phyloP scores from a whole-genome alignment of 1,140 invertebrate species.

The Neodiprion pinetum region DNA sequence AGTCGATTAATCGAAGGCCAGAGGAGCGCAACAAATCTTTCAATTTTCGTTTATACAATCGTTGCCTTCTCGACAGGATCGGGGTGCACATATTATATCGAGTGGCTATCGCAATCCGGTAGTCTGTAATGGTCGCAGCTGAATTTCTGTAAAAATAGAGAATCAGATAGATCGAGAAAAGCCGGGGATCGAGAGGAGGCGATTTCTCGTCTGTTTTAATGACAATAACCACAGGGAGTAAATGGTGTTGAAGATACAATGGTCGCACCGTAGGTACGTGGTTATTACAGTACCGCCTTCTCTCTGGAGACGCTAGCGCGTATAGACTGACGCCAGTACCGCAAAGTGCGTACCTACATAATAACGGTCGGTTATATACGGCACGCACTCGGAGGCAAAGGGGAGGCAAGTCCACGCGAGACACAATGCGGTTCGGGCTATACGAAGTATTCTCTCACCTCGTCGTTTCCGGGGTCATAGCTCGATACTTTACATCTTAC shows the following conservation, averaged over 20 bases:
- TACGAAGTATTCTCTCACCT: background rate
- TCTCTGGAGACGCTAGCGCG: background rate
- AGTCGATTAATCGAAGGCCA: no score
- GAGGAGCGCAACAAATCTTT: no score
- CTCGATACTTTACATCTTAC: slow-evolving; percentile 36
- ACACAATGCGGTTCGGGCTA: background rate
- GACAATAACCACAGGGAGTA: slow-evolving; percentile 1
- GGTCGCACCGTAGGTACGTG: background rate
- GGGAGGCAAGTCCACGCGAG: background rate
- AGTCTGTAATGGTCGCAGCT: no score
- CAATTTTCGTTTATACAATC: no score
- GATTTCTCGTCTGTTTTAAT: background rate
- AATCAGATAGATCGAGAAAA: background rate
- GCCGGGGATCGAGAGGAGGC: no score
- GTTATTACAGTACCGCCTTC: background rate
- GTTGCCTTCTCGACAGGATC: no score
- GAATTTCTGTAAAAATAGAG: background rate
- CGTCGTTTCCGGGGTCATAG: slow-evolving; percentile 59
- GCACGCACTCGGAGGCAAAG: background rate
- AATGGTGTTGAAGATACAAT: slow-evolving; percentile 4
- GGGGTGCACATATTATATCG: no score
- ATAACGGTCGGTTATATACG: background rate
- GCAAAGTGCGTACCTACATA: background rate
- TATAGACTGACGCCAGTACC: slow-evolving; percentile 4
- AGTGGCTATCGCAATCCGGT: no score